Base-by-base conservation (phyloP, 2,797 vertebrate genomes). In the Balearica regulorum region DNA sequence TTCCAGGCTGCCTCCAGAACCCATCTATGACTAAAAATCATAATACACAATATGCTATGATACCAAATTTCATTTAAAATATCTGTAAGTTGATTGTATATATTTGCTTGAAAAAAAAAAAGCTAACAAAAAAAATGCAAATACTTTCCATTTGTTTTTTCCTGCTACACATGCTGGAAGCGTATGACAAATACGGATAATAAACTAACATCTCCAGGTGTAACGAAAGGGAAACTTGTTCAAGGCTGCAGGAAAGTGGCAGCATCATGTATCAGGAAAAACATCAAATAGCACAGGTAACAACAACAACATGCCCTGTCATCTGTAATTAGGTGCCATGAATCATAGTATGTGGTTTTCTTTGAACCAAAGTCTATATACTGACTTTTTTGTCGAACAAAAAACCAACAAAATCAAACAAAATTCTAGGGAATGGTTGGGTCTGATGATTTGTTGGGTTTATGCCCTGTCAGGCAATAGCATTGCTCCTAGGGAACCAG, bases 261-360 rank as follows among this genome's bases (percentile, higher is more conserved):
- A 84, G 66, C 57, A 16, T 25, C 87, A 26, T n/a, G 43, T 17
- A 37, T 75, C 76, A 78, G 70, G 49, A 15, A 35, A 26, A 75
- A 13, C 18, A 18, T 28, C 78, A 49, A 11, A 37, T 4, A 29
- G 77, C 31, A 41, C 33, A 16, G 73, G 83, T 62, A 62, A 9
- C n/a, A 18, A 2, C 54, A 16, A 1, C 33, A n/a, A 1, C 57
- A 3, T 0, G 12, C 57, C 37, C 49, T 39, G 58, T 24, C 72
- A 29, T 2, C 53, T 9, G 43, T 35, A 71, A 66, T 62, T 25
- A 72, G 73, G 25, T 4, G 33, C 68, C 24, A 5, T 33, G 39
- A 53, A 53, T 43, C 76, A 61, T 1, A 9, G 19, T 0, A 2
- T 0, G n/a, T 0, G 22, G 3, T 57, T 22, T 14, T 6, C 66